Evolutionary conservation across 1,140 invertebrate genomes (phyloP).

Genomic region (Gryllus bimaculatus): DNA sequence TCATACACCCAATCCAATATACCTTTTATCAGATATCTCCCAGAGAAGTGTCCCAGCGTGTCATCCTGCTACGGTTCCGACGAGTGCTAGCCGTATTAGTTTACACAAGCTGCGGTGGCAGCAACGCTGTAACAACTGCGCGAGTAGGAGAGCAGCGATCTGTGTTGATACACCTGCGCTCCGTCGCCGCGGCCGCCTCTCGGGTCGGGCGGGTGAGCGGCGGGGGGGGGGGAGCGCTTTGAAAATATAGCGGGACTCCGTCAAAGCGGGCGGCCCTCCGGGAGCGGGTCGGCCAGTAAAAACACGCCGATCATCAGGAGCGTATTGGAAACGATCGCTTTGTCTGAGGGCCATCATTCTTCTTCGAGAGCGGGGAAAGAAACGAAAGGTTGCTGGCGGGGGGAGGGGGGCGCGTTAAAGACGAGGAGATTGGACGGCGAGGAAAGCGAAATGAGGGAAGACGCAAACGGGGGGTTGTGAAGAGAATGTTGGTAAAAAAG

Average conservation of each 20-base stretch:
- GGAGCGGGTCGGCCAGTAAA: background rate
- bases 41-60: too few species aligned
- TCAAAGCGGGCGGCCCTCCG: background rate
- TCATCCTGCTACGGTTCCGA: too few species aligned
- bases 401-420: too few species aligned
- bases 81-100: too few species aligned
- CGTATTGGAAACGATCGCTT: slow-evolving; percentile 3
- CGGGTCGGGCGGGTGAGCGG: too few species aligned
- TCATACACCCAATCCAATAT: too few species aligned
- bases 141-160: background rate
- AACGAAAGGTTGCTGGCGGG: background rate
- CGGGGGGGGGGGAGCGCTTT: background rate
- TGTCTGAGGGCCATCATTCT: background rate
- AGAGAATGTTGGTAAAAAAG: background rate
- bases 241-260: background rate
- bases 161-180: background rate
- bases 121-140: background rate
- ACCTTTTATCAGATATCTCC: too few species aligned
- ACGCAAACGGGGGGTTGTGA: too few species aligned
- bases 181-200: too few species aligned
- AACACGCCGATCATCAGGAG: background rate
- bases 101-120: too few species aligned
- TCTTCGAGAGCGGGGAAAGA: background rate
- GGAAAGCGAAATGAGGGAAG: too few species aligned
- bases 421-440: too few species aligned